A percentile compares a stretch with the other conserved stretches of the same genome.
phyloP scores from a whole-genome alignment of 1,140 invertebrate genomes.

The Lasioglossum baleicum region DNA sequence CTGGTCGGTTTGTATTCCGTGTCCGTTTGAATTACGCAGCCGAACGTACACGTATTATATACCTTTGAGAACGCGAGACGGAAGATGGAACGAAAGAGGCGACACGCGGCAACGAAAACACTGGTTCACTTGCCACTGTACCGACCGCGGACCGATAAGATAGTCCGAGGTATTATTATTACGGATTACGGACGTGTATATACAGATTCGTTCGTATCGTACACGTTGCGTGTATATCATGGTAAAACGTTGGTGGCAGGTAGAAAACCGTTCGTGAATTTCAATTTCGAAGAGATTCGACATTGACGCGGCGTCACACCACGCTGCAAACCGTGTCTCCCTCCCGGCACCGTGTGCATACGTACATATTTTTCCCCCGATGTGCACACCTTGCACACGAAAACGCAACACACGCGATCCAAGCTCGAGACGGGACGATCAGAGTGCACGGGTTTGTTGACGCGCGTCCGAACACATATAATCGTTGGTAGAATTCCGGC shows the following conservation, averaged over 20 bases:
- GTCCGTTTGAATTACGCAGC: conserved; percentile 19
- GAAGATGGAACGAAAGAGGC: neutral
- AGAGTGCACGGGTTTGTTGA: neutral
- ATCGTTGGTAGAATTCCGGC: neutral
- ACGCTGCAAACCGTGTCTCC: conserved; percentile 21
- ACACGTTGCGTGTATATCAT: conserved; percentile 7
- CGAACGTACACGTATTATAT: neutral
- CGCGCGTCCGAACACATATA: neutral
- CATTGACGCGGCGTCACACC: conserved; percentile 47
- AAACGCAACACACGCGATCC: neutral
- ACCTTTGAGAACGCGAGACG: neutral
- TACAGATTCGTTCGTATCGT: too few relatives aligned
- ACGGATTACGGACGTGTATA: too few relatives aligned
- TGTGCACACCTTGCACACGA: conserved; percentile 30
- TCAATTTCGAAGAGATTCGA: conserved; percentile 16
- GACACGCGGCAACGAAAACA: conserved; percentile 28
- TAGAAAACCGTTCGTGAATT: too few relatives aligned
- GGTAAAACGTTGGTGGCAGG: neutral
- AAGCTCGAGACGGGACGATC: neutral
- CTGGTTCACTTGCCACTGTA: conserved; percentile 34
- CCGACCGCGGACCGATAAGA: neutral
- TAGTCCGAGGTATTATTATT: neutral
- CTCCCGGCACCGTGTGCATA: conserved; percentile 26
- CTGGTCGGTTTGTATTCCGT: conserved; percentile 17
- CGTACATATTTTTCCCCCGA: neutral